Base-by-base conservation (phyloP, 2,797 vertebrate species). In the Coranthus polyacanthus region DNA sequence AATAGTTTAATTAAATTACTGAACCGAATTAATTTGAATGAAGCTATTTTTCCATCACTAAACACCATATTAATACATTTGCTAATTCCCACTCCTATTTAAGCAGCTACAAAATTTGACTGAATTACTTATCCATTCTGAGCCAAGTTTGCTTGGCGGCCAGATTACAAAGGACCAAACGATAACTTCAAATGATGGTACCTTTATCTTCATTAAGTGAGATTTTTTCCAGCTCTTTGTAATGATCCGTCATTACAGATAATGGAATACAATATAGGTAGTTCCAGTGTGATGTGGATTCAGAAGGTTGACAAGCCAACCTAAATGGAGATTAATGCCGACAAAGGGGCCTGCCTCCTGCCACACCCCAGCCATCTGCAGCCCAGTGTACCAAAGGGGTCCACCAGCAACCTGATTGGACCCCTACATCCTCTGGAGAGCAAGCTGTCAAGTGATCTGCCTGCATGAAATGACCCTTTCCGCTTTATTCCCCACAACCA, bases 301-400 rank as follows among this genome's bases (percentile, higher is more conserved):
- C 50, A 49, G 47, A 63, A 72, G 50, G 74, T 56, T 83, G 89
- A 88, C 90, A 80, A 72, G 63, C 46, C 37, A 57, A 78, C 79
- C 83, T 86, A 92, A 92, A 94, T 88, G 75, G 84, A 92, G 91
- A 93, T 91, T 73, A 91, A 93, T 91, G 83, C 75, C 51, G 55
- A 85, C 83, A 85, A 72, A 75, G 65, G 62, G 80, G 57, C 75
- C 86, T 36, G 57, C 88, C 83, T 83, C 59, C 66, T 72, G 68
- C 86, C 89, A 85, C 88, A 85, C 85, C 89, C 88, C 79, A 32
- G 70, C 82, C 90, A 89, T 92, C 88, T 92, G 91, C 86, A 89
- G 77, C 72, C 79, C 45, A 70, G 70, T 75, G 76, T 75, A 84
- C 75, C 70, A 41, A 76, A 61, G 47, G 69, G 69, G 49, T 69